Percentiles rank a stretch among this genome's conserved stretches.
phyloP scores from a whole-genome alignment of 2,888 invertebrate genomes.

The Acronicta leporina region DNA sequence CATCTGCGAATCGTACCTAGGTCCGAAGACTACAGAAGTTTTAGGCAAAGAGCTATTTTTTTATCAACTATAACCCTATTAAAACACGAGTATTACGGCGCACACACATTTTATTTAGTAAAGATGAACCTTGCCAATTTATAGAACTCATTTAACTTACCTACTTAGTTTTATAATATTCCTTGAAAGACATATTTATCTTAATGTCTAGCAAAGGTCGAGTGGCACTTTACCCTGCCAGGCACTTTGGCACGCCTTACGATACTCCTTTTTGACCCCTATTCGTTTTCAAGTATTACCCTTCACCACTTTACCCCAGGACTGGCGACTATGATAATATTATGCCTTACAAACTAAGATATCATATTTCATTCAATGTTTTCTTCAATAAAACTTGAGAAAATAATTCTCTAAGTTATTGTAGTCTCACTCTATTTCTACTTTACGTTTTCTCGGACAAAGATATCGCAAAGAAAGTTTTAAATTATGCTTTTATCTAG shows the following conservation, averaged over 20 bases:
- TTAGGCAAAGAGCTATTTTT: too few species aligned
- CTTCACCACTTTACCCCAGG: conserved; percentile 15
- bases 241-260: conserved; percentile 56
- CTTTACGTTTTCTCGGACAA: conserved; percentile 4
- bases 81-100: too few species aligned
- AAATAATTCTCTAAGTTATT: neutral
- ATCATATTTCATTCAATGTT: conserved; percentile 23
- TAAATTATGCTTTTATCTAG: conserved; percentile 28
- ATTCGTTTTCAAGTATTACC: conserved; percentile 52
- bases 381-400: conserved; percentile 2
- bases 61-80: too few species aligned
- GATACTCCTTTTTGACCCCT: conserved; percentile 55
- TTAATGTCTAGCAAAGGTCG: conserved; percentile 20
- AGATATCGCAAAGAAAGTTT: conserved; percentile 18
- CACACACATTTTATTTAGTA: too few species aligned
- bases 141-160: neutral
- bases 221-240: conserved; percentile 32
- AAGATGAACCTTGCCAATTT: neutral
- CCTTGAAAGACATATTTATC: conserved; percentile 19
- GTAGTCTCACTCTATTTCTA: neutral
- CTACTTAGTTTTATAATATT: neutral
- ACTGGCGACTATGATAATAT: conserved; percentile 9
- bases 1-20: too few species aligned
- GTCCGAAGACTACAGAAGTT: too few species aligned
- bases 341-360: conserved; percentile 10